Conservation (phyloP, 2,797 vertebrate species). For the Phoebastria nigripes region DNA sequence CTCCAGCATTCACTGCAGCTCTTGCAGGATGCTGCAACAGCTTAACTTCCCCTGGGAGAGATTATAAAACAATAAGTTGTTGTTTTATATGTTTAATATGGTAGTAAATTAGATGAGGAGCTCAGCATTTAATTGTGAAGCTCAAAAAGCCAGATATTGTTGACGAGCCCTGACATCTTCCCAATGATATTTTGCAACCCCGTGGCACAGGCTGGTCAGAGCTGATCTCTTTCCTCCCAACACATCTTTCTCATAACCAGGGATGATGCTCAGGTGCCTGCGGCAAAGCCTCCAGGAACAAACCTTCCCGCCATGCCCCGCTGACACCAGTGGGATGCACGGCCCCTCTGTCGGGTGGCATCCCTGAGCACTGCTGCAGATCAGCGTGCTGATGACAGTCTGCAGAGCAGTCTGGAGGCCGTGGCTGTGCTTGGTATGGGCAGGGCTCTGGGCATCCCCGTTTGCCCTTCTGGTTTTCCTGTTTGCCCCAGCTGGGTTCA, state of each 20-base stretch:
- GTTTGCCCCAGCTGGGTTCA: background rate
- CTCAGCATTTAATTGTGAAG: background rate
- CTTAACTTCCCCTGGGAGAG: background rate
- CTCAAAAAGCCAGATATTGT: background rate
- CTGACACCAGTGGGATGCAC: background rate
- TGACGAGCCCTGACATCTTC: background rate
- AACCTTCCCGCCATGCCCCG: rapidly evolving
- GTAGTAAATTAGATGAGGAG: constrained; percentile 20
- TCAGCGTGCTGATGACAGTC: rapidly evolving
- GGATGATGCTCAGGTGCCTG: background rate
- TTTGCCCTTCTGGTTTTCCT: background rate
- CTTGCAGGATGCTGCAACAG: background rate
- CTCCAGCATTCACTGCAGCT: background rate
- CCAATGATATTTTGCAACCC: background rate
- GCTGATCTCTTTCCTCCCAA: background rate
- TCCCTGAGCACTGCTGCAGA: background rate
- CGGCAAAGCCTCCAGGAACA: background rate
- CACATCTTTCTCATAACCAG: background rate
- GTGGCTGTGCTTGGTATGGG: rapidly evolving
- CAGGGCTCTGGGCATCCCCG: background rate
- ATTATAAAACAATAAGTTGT: background rate
- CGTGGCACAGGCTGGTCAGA: background rate
- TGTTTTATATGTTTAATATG: background rate
- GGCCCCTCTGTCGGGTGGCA: rapidly evolving
- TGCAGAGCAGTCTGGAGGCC: background rate